phyloP scores from a whole-genome alignment of 92 coral and sea anemone genomes.

The Parazoanthus atlanticus region DNA sequence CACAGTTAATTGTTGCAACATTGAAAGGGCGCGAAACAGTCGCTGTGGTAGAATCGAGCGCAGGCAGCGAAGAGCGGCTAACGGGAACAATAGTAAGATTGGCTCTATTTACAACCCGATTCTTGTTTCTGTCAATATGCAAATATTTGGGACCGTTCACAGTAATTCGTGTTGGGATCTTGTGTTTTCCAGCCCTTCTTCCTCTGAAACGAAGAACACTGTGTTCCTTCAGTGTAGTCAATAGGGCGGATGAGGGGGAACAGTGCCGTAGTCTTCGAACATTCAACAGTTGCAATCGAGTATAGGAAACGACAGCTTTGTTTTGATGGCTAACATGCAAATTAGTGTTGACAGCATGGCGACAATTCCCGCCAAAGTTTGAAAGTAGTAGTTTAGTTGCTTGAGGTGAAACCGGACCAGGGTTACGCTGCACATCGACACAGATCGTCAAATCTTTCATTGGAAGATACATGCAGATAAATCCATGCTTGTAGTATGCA shows the following conservation, averaged over 20 bases:
- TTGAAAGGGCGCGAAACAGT: too few species aligned
- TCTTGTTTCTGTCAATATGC: constrained; percentile 6
- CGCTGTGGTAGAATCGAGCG: neutral
- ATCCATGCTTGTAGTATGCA: constrained; percentile 14
- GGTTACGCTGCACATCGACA: neutral
- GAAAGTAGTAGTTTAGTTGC: constrained; percentile 27
- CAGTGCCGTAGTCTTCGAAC: constrained; percentile 2
- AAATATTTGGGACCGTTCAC: neutral
- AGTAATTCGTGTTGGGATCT: constrained; percentile 27
- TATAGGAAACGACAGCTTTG: neutral
- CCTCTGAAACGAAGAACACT: constrained; percentile 24
- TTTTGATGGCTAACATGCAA: constrained; percentile 8
- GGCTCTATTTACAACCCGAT: too few species aligned
- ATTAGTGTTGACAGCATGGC: constrained; percentile 18
- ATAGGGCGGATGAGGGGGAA: neutral
- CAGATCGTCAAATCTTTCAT: constrained; percentile 1
- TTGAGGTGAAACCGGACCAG: constrained; percentile 10
- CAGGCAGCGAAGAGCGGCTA: neutral
- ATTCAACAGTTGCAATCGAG: constrained; percentile 3
- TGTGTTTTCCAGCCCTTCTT: constrained; percentile 20
- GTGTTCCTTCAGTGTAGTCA: constrained; percentile 7
- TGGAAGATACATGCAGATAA: neutral
- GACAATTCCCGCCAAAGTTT: constrained; percentile 1
- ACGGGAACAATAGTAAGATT: constrained; percentile 1
- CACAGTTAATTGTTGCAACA: neutral